Conservation (phyloP, 1,140 invertebrate genomes). For the Drosophila trapezifrons region DNA sequence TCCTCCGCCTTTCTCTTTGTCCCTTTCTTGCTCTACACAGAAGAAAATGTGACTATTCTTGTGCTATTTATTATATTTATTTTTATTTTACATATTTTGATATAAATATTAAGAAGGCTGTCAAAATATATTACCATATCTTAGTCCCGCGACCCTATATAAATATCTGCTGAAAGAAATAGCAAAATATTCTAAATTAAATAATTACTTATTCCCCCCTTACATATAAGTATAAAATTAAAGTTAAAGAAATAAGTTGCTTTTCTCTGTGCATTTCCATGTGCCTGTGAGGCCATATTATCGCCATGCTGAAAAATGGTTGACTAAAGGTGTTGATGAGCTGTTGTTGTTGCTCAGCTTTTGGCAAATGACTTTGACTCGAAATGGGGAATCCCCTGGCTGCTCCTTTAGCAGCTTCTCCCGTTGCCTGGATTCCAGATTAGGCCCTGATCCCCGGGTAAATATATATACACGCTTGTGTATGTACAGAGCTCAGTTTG, state of each 20-base stretch:
- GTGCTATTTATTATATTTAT: too few relatives aligned
- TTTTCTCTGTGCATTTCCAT: conserved; percentile 9
- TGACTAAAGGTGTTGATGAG: conserved; percentile 80
- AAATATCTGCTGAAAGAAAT: too few relatives aligned
- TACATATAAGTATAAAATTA: too few relatives aligned
- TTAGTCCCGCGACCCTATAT: too few relatives aligned
- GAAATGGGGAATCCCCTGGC: conserved; percentile 31
- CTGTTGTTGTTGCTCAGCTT: conserved; percentile 61
- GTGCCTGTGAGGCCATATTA: conserved; percentile 46
- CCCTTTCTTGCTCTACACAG: background rate
- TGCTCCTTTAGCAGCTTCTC: conserved; percentile 12
- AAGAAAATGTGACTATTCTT: background rate
- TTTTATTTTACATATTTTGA: background rate
- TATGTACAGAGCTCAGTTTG: background rate
- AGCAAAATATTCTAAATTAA: too few relatives aligned
- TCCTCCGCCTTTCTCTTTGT: background rate
- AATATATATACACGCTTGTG: background rate
- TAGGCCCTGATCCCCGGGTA: conserved; percentile 41
- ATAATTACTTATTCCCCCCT: too few relatives aligned
- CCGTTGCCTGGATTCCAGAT: conserved; percentile 31
- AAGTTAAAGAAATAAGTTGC: too few relatives aligned
- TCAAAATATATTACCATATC: too few relatives aligned
- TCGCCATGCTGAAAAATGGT: conserved; percentile 69
- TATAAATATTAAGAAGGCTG: background rate
- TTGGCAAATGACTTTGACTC: conserved; percentile 74